Conservation (phyloP, 2,113 vertebrate species). For the Genyomyrus donnyi region DNA sequence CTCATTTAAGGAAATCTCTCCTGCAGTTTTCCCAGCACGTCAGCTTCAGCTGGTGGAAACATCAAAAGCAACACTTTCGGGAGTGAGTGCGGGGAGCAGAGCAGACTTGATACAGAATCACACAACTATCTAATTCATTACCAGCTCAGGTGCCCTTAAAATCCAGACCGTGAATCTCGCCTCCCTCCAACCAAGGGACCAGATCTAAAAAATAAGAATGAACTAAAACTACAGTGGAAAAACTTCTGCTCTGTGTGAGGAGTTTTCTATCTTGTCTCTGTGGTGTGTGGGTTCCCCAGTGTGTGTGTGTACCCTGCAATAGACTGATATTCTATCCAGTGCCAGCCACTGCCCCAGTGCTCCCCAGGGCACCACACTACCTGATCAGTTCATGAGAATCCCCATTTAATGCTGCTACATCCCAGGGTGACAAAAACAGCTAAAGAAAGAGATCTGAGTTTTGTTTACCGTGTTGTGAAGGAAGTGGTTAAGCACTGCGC, state of each 20-base stretch:
- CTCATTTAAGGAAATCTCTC: neutral
- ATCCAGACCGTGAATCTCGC: neutral
- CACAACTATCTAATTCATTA: neutral
- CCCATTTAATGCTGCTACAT: neutral
- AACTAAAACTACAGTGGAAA: neutral
- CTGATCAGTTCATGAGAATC: neutral
- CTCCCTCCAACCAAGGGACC: neutral
- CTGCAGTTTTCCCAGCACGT: neutral
- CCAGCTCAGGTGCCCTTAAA: neutral
- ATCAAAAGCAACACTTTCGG: neutral
- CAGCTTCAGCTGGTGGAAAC: neutral
- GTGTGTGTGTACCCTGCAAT: neutral
- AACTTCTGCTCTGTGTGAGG: neutral
- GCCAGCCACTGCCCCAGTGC: neutral
- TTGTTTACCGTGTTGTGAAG: neutral
- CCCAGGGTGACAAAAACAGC: neutral
- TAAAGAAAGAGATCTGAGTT: neutral
- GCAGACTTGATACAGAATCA: neutral
- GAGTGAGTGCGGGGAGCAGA: neutral
- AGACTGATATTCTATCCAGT: neutral
- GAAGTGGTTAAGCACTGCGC: neutral
- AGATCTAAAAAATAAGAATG: neutral
- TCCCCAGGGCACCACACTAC: neutral
- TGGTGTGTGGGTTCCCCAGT: neutral
- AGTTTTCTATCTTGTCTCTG: neutral